Evolutionary conservation across 1,140 invertebrate species (phyloP), one percentile per base, ranked within the genome.

Genomic region (Leptestheria dahalacensis): DNA sequence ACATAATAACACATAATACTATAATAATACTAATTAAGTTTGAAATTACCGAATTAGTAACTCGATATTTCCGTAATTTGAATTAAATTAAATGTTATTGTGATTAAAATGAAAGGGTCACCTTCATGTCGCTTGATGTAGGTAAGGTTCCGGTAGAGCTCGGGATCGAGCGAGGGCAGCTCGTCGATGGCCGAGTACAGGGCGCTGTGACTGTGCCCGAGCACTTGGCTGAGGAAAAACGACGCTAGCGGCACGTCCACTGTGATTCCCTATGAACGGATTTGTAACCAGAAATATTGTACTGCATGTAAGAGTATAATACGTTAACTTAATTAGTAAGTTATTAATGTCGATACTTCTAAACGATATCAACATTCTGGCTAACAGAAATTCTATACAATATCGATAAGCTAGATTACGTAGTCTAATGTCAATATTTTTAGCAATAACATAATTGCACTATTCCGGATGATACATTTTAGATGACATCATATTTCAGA

Each of bases 181-280:
- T 99, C 96, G 73, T 99, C 96, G 61, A 99, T 84, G 71, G 87
- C 96, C 69, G 90, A 95, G 72, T 97, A 97, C 1, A 91, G 76
- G 11, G 87, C 83, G 67, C 71, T 75, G 23, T 64, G 61, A 47
- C 87, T 85, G 62, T 91, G 86, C 0, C 91, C 91, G 23, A 97
- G 75, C 60, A 99, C 85, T 75, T 98, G 93, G 64, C 90, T 96
- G 3, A 99, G 78, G 73, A 99, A 98, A 71, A 99, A 99, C 26
- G 93, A 91, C 0, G 97, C 96, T 71, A 99, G 97, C 20, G 94
- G 93, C 57, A 98, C 92, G 73, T 99, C 96, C 3, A 97, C 88
- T 20, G 97, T 91, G 61, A 97, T 97, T n/a, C 93, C 91, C 83
- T 88, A 47, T 20, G 28, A 60, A 11, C 15, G 11, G 12, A 25